Evolutionary conservation across 2,797 vertebrate species (phyloP), one percentile per base, ranked within the genome.

Genomic region (Melanotaenia pygmaea): DNA sequence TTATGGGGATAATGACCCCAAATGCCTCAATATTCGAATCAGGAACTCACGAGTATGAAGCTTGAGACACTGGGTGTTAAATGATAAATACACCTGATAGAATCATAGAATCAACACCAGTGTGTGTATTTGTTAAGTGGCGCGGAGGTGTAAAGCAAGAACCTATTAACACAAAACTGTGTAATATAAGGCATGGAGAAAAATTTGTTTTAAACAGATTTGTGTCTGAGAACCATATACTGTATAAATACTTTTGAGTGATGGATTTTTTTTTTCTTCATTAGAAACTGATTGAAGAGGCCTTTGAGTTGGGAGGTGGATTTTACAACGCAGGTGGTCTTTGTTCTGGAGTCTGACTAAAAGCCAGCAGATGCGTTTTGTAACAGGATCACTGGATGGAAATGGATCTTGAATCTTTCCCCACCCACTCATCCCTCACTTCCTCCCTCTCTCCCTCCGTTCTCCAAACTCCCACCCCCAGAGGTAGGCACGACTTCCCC

Each of bases 381-480:
- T 88, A 90, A 93, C 78, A 32, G 81, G 87, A 93, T 91, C 88
- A 85, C 89, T 85, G 79, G 86, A 87, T 82, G 81, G 86, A 93
- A 87, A 82, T 47, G 73, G 74, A 88, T 83, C 83, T 71, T 65
- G 62, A 84, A 86, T 79, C 53, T 84, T 63, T 76, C 69, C 32
- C 60, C 45, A 22, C 56, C 59, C 80, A 24, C 54, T 61, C 62
- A 50, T 43, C 77, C 53, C 53, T 45, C 43, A 45, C 43, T 45
- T 45, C 18, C 43, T 47, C 45, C 20, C 20, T 40, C n/a, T 14
- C 57, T 40, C 54, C 22, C 60, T 67, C 26, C 5, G 37, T 38
- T 35, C 60, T 10, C 50, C 67, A 60, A 11, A 5, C 56, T 72
- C 79, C 38, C 69, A 58, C 74, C 76, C 77, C 63, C 51, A 60